phyloP scores from a whole-genome alignment of 2,113 vertebrate species.

The Gyps fulvus region DNA sequence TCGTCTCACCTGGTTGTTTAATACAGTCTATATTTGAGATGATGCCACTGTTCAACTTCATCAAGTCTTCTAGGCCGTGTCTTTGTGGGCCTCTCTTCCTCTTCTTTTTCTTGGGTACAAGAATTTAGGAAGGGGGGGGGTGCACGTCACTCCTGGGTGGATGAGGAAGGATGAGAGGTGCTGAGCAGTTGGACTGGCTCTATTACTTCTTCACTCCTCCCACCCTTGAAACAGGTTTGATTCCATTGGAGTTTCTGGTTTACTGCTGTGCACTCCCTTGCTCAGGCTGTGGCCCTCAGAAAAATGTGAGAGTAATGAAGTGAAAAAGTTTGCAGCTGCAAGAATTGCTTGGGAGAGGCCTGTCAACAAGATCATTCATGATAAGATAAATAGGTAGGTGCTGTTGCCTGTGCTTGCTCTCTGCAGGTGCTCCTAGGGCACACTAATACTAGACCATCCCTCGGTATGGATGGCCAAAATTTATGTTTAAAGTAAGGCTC shows the following conservation, averaged over 20 bases:
- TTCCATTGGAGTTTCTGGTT: background rate
- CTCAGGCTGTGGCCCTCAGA: background rate
- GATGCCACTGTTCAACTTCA: background rate
- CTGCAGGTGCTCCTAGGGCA: background rate
- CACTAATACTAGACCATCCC: background rate
- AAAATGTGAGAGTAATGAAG: background rate
- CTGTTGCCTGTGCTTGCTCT: background rate
- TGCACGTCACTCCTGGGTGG: background rate
- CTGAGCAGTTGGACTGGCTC: background rate
- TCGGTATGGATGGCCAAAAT: rapidly evolving
- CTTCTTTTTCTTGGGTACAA: background rate
- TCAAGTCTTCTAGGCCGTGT: background rate
- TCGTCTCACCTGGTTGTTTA: background rate
- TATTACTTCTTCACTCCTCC: background rate
- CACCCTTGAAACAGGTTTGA: background rate
- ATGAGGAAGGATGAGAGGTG: background rate
- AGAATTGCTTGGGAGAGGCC: background rate
- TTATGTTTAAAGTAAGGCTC: background rate
- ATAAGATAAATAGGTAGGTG: background rate
- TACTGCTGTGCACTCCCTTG: background rate
- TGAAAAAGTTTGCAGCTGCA: background rate
- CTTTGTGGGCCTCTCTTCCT: background rate
- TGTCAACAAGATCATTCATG: background rate
- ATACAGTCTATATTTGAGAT: background rate
- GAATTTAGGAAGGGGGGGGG: background rate